These are phyloP conservation scores for Penaeus vannamei DNA, from an alignment of 1,140 invertebrate species.

Conservation along the genomic window DNA sequence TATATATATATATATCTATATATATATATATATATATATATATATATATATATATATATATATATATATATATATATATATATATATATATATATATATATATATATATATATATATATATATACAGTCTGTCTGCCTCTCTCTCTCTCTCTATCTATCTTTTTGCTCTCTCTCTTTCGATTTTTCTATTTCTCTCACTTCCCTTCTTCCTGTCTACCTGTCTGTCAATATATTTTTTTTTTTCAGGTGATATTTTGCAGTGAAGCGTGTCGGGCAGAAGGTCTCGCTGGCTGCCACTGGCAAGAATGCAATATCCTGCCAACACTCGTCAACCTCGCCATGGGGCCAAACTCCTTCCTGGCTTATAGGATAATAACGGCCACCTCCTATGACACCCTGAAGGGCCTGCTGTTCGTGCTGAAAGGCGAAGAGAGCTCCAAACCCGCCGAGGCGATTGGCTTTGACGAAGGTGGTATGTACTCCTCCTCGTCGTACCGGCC, in stretches of 20 bases:
- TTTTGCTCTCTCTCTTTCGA: too few relatives aligned
- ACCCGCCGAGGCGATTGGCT: conserved; percentile 26
- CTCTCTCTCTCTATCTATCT: too few relatives aligned
- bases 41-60: too few relatives aligned
- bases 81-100: too few relatives aligned
- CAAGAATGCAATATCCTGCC: conserved; percentile 39
- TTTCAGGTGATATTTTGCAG: conserved; percentile 48
- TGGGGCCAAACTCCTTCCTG: conserved; percentile 5
- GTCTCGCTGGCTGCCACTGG: conserved; percentile 20
- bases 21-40: too few relatives aligned
- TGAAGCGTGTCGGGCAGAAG: conserved; percentile 21
- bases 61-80: too few relatives aligned
- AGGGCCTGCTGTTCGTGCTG: conserved; percentile 13
- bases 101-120: too few relatives aligned
- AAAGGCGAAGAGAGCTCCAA: neutral
- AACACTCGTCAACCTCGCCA: neutral
- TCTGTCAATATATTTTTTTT: neutral
- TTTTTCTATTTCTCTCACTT: neutral
- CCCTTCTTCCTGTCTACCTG: neutral
- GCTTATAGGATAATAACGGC: conserved; percentile 29
- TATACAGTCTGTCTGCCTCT: too few relatives aligned
- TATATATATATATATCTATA: too few relatives aligned
- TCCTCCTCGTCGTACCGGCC: conserved; percentile 17
- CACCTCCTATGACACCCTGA: conserved; percentile 3
- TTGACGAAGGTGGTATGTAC: conserved; percentile 29